These are phyloP conservation scores for Tragulus kanchil DNA, from an alignment of 2,113 vertebrate genomes.

Conservation along the genomic window DNA sequence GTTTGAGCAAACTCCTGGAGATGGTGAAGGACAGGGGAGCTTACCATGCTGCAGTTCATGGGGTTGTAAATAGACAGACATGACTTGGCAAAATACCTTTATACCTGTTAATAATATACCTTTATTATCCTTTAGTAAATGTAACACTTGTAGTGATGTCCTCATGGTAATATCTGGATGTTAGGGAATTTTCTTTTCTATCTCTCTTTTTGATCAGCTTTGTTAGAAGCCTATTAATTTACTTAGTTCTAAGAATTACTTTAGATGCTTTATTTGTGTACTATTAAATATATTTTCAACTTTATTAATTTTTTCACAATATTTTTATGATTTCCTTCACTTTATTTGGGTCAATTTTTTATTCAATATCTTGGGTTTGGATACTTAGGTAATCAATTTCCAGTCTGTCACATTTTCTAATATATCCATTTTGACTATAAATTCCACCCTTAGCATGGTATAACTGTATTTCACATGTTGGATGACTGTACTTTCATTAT, in stretches of 20 bases:
- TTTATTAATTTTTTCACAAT: constrained; percentile 11
- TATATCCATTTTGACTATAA: not conserved
- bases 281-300: constrained; percentile 14
- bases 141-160: not conserved
- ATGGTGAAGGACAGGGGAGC: too few species aligned
- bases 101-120: not conserved
- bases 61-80: too few species aligned
- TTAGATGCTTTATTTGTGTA: not conserved
- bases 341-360: not conserved
- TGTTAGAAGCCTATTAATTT: not conserved
- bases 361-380: not conserved
- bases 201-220: not conserved
- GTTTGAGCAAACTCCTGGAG: too few species aligned
- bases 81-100: not conserved
- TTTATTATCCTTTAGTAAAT: not conserved
- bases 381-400: not conserved
- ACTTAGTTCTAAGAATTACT: not conserved
- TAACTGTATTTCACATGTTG: not conserved
- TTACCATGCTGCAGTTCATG: too few species aligned
- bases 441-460: not conserved
- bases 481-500: not conserved
- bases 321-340: not conserved
- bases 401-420: not conserved
- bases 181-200: not conserved
- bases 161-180: not conserved